Conservation (phyloP, 2,113 vertebrate genomes). For the Rhegmatorhina hoffmannsi region DNA sequence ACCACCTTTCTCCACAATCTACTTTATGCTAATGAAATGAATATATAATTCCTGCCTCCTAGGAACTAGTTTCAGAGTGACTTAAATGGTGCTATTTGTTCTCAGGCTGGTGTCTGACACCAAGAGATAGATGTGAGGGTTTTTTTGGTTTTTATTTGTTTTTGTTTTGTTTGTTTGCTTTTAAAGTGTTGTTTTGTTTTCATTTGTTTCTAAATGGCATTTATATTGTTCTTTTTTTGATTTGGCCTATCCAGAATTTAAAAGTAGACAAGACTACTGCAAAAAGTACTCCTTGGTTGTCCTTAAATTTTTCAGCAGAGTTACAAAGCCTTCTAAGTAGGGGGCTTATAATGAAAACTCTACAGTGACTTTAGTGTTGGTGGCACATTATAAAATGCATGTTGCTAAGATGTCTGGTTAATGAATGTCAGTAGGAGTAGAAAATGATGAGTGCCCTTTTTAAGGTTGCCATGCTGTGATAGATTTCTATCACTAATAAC, state of each 20-base stretch:
- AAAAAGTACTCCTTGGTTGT: not conserved
- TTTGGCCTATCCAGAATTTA: not conserved
- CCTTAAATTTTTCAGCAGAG: not conserved
- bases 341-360: not conserved
- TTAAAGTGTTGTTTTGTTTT: not conserved
- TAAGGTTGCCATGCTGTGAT: not conserved
- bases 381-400: slow-evolving; percentile 8
- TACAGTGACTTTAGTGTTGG: not conserved
- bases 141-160: not conserved
- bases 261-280: not conserved
- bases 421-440: slow-evolving; percentile 47
- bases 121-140: not conserved
- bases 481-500: slow-evolving; percentile 64
- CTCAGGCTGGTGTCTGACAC: not conserved
- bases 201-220: not conserved
- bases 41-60: not conserved
- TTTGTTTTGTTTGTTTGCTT: not conserved
- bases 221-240: not conserved
- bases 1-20: not conserved
- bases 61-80: not conserved
- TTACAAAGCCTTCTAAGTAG: not conserved
- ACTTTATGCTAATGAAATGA: not conserved
- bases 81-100: not conserved
- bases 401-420: slow-evolving; percentile 41
- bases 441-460: slow-evolving; percentile 39